These are phyloP conservation scores for Amiota communis DNA, from an alignment of 2,888 invertebrate genomes.

Conservation along the genomic window DNA sequence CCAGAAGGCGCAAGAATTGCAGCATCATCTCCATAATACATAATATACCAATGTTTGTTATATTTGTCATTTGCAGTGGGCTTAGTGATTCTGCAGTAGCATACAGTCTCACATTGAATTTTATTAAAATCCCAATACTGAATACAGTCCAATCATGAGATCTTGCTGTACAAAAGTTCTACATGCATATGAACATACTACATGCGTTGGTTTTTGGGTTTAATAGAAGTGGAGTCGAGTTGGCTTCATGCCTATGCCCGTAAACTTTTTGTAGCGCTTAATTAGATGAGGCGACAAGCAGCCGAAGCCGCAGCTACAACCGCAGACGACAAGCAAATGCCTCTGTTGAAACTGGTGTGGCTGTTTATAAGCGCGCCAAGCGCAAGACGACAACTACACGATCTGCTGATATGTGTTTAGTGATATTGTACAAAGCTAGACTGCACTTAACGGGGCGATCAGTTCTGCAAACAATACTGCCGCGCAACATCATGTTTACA, in stretches of 20 bases:
- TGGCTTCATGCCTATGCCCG: constrained; percentile 19
- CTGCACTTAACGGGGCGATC: not conserved
- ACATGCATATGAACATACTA: not conserved
- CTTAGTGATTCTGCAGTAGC: constrained; percentile 7
- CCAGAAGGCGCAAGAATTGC: not conserved
- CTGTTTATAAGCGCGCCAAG: not conserved
- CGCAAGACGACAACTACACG: constrained; percentile 15
- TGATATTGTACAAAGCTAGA: constrained; percentile 18
- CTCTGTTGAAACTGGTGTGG: not conserved
- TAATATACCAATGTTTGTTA: constrained; percentile 7
- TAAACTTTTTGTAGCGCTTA: constrained; percentile 45
- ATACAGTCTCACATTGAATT: too few species aligned
- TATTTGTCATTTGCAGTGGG: constrained; percentile 30
- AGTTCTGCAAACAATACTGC: constrained; percentile 41
- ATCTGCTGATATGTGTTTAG: constrained; percentile 14
- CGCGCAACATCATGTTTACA: constrained; percentile 65
- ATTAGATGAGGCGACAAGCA: constrained; percentile 65
- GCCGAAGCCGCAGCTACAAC: constrained; percentile 13
- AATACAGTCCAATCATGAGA: constrained; percentile 22
- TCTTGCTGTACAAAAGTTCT: constrained; percentile 19
- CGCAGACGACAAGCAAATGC: not conserved
- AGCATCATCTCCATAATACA: not conserved
- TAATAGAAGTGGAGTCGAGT: not conserved
- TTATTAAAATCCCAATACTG: too few species aligned
- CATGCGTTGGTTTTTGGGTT: too few species aligned